Conservation (phyloP, 1,140 invertebrate genomes). For the Potamilus streckersoni region DNA sequence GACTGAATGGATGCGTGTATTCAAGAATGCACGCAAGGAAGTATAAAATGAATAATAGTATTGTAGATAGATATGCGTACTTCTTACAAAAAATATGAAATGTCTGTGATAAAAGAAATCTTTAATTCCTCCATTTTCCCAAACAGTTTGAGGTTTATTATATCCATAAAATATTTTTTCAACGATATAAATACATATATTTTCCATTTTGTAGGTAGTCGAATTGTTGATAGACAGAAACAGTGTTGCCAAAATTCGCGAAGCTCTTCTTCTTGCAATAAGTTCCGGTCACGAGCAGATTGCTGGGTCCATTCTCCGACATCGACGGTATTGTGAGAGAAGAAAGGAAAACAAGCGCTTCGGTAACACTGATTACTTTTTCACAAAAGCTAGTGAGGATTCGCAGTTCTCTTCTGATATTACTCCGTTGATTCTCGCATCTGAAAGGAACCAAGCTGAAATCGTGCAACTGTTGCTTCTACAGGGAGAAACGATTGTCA, state of each 20-base stretch:
- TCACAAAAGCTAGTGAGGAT: conserved; percentile 34
- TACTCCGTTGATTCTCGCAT: conserved; percentile 59
- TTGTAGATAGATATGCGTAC: not conserved
- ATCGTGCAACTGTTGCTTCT: conserved; percentile 59
- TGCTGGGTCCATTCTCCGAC: conserved; percentile 56
- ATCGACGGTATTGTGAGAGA: conserved; percentile 51
- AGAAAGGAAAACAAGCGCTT: conserved; percentile 35
- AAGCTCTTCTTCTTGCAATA: conserved; percentile 59
- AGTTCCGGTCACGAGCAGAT: conserved; percentile 58
- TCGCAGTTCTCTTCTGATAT: conserved; percentile 52
- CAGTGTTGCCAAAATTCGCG: conserved; percentile 47
- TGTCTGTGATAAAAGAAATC: not conserved
- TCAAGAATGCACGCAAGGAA: not conserved
- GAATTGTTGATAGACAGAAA: conserved; percentile 40
- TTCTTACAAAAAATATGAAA: not conserved
- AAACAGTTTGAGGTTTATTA: too few species aligned
- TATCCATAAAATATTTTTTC: too few species aligned
- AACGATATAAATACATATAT: too few species aligned
- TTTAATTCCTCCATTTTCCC: not conserved
- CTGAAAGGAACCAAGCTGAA: conserved; percentile 59
- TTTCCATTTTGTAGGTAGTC: conserved; percentile 31
- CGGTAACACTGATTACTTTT: conserved; percentile 38
- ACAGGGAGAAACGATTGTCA: conserved; percentile 52
- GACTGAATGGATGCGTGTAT: not conserved
- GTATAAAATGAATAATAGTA: not conserved